Conservation (phyloP, 2,888 invertebrate species). For the Leucoptera coffeella region DNA sequence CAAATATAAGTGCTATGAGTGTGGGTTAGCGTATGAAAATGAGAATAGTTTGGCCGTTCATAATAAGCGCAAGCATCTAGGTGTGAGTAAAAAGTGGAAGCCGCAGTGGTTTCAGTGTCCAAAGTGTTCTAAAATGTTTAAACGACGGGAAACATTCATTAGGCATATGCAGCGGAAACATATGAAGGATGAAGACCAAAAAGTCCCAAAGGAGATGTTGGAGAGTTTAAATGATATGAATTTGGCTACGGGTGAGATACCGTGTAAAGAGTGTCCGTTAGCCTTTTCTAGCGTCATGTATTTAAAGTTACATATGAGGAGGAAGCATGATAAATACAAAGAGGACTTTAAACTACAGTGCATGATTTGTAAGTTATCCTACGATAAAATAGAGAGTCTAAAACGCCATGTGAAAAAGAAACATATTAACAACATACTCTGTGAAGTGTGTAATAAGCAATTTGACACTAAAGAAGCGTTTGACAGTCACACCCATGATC, state of each 20-base stretch:
- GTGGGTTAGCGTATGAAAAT: slow-evolving; percentile 36
- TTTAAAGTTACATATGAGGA: slow-evolving; percentile 34
- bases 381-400: slow-evolving; percentile 37
- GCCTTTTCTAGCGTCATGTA: slow-evolving; percentile 31
- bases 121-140: slow-evolving; percentile 30
- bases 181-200: slow-evolving; percentile 9
- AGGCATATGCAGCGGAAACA: slow-evolving; percentile 39
- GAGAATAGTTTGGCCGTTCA: slow-evolving; percentile 32
- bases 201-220: slow-evolving; percentile 11
- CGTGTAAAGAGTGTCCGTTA: slow-evolving; percentile 29
- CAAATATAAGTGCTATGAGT: slow-evolving; percentile 24
- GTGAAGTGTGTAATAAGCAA: slow-evolving; percentile 30
- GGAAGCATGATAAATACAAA: slow-evolving; percentile 31
- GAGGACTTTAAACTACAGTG: slow-evolving; percentile 35
- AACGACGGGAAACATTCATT: slow-evolving; percentile 30
- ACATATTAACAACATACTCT: slow-evolving; percentile 26
- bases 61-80: slow-evolving; percentile 26
- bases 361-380: slow-evolving; percentile 34
- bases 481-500: slow-evolving; percentile 25
- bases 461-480: slow-evolving; percentile 26
- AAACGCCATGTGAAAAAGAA: slow-evolving; percentile 34
- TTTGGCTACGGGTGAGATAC: slow-evolving; percentile 24
- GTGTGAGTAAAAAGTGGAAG: slow-evolving; percentile 13
- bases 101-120: slow-evolving; percentile 30
- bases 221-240: slow-evolving; percentile 7